Evolutionary conservation across 2,888 invertebrate species (phyloP), one percentile per base, ranked within the genome.

Genomic region (Lasioglossum villosulum): DNA sequence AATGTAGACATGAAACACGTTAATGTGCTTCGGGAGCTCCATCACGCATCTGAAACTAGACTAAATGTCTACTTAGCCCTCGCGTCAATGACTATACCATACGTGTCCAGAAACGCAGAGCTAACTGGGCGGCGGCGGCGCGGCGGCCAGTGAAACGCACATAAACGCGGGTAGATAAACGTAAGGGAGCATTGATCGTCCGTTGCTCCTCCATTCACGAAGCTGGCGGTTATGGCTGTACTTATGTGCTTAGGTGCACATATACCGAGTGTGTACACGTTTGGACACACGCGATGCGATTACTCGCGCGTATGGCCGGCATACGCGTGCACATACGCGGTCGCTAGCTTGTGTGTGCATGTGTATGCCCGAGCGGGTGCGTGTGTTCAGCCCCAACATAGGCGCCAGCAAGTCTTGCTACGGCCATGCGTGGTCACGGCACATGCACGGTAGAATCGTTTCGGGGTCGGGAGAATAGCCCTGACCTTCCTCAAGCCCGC

Each of bases 401-500:
- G 87, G 86, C 88, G 84, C 82, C 86, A 77, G 82, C 80, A 75
- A 86, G 88, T 82, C 84, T 87, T 81, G 89, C 88, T 86, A 90
- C 87, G 80, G 78, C 85, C 88, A 89, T 90, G 91, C 89, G 89
- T 92, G 91, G 88, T 89, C 91, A 91, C 86, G 86, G 88, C 88
- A 90, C 89, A 90, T 87, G 88, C 83, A 83, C 77, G 83, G 68
- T 76, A 83, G 82, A 84, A 91, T 88, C 84, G 89, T 89, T 91
- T 88, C 81, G 81, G 88, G 87, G 86, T 89, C 88, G 90, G 77
- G 83, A 86, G 88, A 88, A 86, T 92, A 92, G 88, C 93, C 93
- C 91, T 94, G 93, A 94, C 94, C 94, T 94, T 94, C 89, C 92
- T 82, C 90, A 93, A 93, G 89, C 84, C 82, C 84, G 88, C 89